These are phyloP conservation scores for Labrus mixtus DNA, from an alignment of 2,113 vertebrate genomes.

Conservation along the genomic window DNA sequence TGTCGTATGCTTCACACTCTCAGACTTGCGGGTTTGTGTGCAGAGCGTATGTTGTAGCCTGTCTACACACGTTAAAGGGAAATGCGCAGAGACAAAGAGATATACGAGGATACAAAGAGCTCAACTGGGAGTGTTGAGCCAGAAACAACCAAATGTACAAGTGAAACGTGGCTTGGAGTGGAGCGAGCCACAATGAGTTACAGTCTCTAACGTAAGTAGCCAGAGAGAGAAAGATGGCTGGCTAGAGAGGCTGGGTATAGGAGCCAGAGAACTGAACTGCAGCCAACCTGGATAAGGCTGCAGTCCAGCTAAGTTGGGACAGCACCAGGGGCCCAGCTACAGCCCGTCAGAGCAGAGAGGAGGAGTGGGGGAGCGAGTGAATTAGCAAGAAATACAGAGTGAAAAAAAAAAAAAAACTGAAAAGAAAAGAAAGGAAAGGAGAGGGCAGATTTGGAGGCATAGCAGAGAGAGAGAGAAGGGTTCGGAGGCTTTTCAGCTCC, in stretches of 20 bases:
- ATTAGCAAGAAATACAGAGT: conserved; percentile 61
- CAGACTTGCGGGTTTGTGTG: conserved; percentile 8
- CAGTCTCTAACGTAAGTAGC: conserved; percentile 72
- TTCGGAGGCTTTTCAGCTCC: conserved; percentile 71
- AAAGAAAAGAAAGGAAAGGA: conserved; percentile 24
- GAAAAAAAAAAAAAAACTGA: conserved; percentile 41
- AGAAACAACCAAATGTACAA: conserved; percentile 65
- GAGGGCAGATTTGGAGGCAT: conserved; percentile 49
- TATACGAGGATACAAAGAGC: conserved; percentile 48
- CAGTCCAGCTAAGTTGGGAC: conserved; percentile 77
- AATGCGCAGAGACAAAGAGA: conserved; percentile 61
- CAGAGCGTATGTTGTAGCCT: conserved; percentile 29
- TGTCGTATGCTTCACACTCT: conserved; percentile 74
- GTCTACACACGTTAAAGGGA: conserved; percentile 67
- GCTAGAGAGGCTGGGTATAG: conserved; percentile 60
- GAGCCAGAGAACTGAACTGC: conserved; percentile 76
- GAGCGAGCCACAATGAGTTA: conserved; percentile 73
- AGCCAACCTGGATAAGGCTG: conserved; percentile 77
- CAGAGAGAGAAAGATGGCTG: conserved; percentile 77
- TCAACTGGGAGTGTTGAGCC: conserved; percentile 46
- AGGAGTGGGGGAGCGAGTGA: conserved; percentile 44
- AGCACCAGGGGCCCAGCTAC: conserved; percentile 72
- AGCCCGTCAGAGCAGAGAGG: conserved; percentile 58
- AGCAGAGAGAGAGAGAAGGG: conserved; percentile 51
- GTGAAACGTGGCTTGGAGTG: conserved; percentile 65